A percentile compares a stretch with the other conserved stretches of the same genome.
Evolutionary conservation across 2,113 vertebrate species (phyloP).

Genomic region (Alligator mississippiensis): DNA sequence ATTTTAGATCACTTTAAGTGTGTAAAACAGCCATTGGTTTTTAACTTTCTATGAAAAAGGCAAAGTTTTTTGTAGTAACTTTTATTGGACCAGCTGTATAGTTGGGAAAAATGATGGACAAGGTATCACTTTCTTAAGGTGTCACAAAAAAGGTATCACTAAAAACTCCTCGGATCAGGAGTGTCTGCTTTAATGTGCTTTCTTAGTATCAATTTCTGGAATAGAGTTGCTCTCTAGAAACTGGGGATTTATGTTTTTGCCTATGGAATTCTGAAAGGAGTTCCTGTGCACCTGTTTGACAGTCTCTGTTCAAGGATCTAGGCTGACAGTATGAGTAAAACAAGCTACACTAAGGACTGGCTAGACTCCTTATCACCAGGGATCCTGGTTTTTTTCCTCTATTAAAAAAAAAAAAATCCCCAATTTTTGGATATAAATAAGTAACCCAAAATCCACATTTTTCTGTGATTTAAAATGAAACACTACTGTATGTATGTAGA

Average conservation of each 20-base stretch:
- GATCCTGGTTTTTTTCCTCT: too few species aligned
- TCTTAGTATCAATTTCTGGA: neutral
- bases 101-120: neutral
- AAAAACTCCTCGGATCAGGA: too few species aligned
- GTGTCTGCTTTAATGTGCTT: neutral
- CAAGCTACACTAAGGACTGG: neutral
- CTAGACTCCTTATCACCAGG: neutral
- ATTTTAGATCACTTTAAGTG: neutral
- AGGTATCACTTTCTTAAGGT: too few species aligned
- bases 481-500: too few species aligned
- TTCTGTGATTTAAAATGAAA: too few species aligned
- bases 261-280: neutral
- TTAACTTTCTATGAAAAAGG: too few species aligned
- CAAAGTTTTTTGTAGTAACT: too few species aligned
- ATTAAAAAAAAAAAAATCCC: too few species aligned
- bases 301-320: neutral
- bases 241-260: fast-evolving
- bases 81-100: neutral
- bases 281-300: fast-evolving
- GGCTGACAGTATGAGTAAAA: neutral
- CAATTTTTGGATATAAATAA: too few species aligned
- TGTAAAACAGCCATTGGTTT: too few species aligned
- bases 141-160: too few species aligned
- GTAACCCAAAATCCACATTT: too few species aligned
- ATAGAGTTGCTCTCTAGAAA: neutral